Evolutionary conservation across 2,113 vertebrate genomes (phyloP).

Genomic region (mouse (Mus musculus)): DNA sequence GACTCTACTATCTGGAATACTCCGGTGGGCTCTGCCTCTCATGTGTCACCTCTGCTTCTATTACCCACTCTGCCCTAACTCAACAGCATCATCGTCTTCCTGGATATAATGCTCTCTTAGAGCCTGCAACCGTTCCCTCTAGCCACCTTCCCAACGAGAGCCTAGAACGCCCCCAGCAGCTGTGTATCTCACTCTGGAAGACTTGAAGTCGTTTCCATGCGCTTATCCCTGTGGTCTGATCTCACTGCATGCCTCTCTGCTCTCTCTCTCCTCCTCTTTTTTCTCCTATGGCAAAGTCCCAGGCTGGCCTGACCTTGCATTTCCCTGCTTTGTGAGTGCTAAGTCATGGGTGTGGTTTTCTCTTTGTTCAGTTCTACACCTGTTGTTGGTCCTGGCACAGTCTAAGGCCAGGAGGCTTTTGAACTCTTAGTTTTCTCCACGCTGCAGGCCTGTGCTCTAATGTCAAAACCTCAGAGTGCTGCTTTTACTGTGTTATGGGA

Average conservation of each 20-base stretch:
- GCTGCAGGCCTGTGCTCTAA: neutral
- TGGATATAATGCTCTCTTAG: neutral
- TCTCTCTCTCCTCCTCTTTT: no score
- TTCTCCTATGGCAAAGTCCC: neutral
- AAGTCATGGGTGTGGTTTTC: fast-evolving
- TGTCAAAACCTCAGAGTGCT: neutral
- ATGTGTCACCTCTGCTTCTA: neutral
- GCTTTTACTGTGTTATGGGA: neutral
- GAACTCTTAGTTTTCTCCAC: neutral
- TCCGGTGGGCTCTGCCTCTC: neutral
- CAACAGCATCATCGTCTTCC: neutral
- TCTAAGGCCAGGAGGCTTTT: neutral
- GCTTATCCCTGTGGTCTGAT: neutral
- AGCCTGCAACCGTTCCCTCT: neutral
- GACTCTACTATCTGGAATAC: neutral
- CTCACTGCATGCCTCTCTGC: neutral
- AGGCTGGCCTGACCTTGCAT: neutral
- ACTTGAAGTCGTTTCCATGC: neutral
- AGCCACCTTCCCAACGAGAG: neutral
- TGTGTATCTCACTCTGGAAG: neutral
- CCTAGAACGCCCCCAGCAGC: neutral
- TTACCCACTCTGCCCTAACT: neutral
- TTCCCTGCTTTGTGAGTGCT: neutral
- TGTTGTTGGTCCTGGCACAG: neutral
- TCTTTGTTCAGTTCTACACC: neutral